A percentile compares a stretch with the other conserved stretches of the same genome.
Evolutionary conservation across 2,888 invertebrate genomes (phyloP).

Genomic region (Abrostola triplasia): DNA sequence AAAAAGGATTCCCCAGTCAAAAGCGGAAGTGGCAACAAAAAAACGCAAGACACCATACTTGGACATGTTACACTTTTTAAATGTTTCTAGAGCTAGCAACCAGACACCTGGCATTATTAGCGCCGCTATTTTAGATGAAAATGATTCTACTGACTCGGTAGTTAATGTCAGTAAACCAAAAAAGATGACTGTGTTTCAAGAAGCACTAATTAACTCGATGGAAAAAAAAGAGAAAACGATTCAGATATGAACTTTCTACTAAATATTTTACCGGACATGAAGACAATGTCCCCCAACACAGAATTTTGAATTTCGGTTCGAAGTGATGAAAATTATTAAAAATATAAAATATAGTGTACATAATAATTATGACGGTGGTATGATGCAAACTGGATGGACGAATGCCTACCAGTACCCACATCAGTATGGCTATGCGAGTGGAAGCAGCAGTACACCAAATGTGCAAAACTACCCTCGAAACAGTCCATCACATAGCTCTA

Average conservation of each 20-base stretch:
- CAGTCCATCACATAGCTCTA: slow-evolving; percentile 37
- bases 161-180: slow-evolving; percentile 33
- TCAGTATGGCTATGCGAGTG: slow-evolving; percentile 30
- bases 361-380: slow-evolving; percentile 36
- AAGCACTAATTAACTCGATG: slow-evolving; percentile 41
- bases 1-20: slow-evolving; percentile 15
- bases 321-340: slow-evolving; percentile 39
- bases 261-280: slow-evolving; percentile 52
- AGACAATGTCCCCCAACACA: slow-evolving; percentile 48
- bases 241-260: slow-evolving; percentile 44
- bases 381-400: slow-evolving; percentile 29
- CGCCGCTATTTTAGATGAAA: slow-evolving; percentile 30
- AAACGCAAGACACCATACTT: slow-evolving; percentile 46
- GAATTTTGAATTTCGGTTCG: slow-evolving; percentile 52
- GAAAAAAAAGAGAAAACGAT: no score
- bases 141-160: slow-evolving; percentile 32
- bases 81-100: slow-evolving; percentile 36
- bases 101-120: slow-evolving; percentile 29
- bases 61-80: slow-evolving; percentile 47
- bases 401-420: slow-evolving; percentile 29
- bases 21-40: slow-evolving; percentile 42
- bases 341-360: slow-evolving; percentile 25
- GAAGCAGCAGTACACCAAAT: slow-evolving; percentile 35
- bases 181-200: slow-evolving; percentile 45
- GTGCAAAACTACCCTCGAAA: slow-evolving; percentile 36